phyloP scores from a whole-genome alignment of 2,113 vertebrate genomes.

The Rhinopomastus cyanomelas region DNA sequence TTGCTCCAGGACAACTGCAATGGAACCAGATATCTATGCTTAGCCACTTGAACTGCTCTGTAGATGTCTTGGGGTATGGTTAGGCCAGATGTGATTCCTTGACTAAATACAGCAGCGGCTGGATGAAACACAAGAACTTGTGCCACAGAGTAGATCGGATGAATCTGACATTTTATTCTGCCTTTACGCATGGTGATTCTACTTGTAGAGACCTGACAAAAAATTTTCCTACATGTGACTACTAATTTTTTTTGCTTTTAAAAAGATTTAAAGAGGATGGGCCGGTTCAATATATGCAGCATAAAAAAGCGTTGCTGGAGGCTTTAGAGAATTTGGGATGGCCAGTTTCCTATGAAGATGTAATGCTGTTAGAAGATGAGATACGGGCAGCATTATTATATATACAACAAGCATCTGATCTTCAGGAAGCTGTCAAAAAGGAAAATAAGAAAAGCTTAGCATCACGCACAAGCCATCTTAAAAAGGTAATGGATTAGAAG shows the following conservation, averaged over 20 bases:
- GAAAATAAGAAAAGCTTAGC: conserved; percentile 17
- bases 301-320: conserved; percentile 72
- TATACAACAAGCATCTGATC: conserved; percentile 76
- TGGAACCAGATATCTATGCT: background rate
- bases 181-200: background rate
- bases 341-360: conserved; percentile 77
- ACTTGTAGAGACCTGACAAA: background rate
- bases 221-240: background rate
- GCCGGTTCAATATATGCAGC: conserved; percentile 74
- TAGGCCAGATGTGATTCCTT: background rate
- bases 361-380: conserved; percentile 79
- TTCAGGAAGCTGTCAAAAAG: conserved; percentile 71
- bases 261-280: conserved; percentile 72
- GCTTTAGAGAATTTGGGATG: conserved; percentile 74
- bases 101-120: background rate
- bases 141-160: background rate
- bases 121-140: background rate
- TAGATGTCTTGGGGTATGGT: background rate
- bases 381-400: conserved; percentile 74
- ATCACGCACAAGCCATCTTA: background rate
- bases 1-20: background rate
- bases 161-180: background rate
- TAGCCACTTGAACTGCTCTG: background rate
- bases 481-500: conserved; percentile 41
- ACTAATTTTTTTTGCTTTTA: background rate